Evolutionary conservation across 2,888 invertebrate species (phyloP), one percentile per base, ranked within the genome.

Genomic region (Dasypogon diadema): DNA sequence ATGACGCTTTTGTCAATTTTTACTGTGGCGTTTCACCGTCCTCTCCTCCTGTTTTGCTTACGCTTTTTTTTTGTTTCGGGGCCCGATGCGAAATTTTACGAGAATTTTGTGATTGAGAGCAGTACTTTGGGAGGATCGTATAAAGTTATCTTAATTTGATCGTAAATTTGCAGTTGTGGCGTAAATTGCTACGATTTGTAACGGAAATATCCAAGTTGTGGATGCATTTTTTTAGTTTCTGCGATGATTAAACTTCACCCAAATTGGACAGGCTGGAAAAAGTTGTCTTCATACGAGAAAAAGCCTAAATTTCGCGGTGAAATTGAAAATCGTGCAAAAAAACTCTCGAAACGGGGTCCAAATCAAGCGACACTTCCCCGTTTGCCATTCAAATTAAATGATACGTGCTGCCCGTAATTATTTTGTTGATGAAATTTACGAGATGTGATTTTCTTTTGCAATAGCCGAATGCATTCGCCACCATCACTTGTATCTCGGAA

Each of bases 1-100:
- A 70, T 70, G 70, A 70, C 70, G 54, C 70, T 46, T 54, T 70
- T 70, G 70, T 70, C 70, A 70, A 70, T 70, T 70, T 70, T 70
- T 70, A 70, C 34, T 21, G 70, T 21, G 70, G 70, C 70, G 70
- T 70, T 54, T 37, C 70, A 48, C 26, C 34, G 51, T 30, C 6
- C 5, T 48, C 14, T 48, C 48, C 14, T n/a, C 16, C n/a, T 16
- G 14, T 14, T 14, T 48, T 48, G 48, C 6, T 14, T 5, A n/a
- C 14, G 12, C 14, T 51, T 70, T 54, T 12, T 26, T 4, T 48
- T 68, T 51, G 18, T 68, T 48, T 51, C 16, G 16, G n/a, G 14
- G 12, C n/a, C 21, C 30, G 30, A 18, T 22, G 22, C 4, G 21
- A 37, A 18, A 1, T 21, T 26, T 46, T 46, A 24, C 65, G 65